phyloP scores from a whole-genome alignment of 2,888 invertebrate species.

The Tuberolachnus salignus region DNA sequence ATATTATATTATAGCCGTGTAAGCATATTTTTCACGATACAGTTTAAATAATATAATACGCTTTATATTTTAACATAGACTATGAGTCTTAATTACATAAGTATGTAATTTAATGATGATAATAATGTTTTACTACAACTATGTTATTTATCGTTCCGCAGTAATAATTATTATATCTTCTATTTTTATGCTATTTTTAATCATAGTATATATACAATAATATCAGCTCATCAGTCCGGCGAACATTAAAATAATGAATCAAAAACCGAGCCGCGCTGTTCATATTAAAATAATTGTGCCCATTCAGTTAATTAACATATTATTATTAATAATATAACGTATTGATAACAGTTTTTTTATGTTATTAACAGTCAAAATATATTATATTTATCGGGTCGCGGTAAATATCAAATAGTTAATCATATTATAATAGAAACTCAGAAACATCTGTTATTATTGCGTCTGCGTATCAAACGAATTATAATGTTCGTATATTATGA shows the following conservation, averaged over 20 bases:
- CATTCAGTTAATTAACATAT: slow-evolving; percentile 35
- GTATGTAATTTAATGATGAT: no score
- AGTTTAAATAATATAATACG: no score
- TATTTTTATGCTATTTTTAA: not conserved
- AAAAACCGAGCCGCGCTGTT: not conserved
- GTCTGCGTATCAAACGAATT: not conserved
- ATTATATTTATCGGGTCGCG: slow-evolving; percentile 14
- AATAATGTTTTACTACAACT: slow-evolving; percentile 2
- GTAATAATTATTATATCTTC: slow-evolving; percentile 11
- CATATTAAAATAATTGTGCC: not conserved
- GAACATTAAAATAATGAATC: slow-evolving; percentile 6
- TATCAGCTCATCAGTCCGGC: not conserved
- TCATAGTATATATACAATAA: slow-evolving; percentile 8
- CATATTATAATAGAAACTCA: not conserved
- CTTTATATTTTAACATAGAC: no score
- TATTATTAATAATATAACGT: slow-evolving; percentile 9
- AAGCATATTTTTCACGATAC: no score
- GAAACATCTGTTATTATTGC: slow-evolving; percentile 32
- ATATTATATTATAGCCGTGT: no score
- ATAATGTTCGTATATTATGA: slow-evolving; percentile 11
- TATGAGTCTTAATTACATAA: no score
- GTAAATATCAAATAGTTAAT: slow-evolving; percentile 36
- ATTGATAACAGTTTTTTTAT: slow-evolving; percentile 30
- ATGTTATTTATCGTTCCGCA: slow-evolving; percentile 4
- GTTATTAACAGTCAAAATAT: slow-evolving; percentile 16